Conservation (phyloP, 1,140 invertebrate species). For the Cyrtorhinus lividipennis region DNA sequence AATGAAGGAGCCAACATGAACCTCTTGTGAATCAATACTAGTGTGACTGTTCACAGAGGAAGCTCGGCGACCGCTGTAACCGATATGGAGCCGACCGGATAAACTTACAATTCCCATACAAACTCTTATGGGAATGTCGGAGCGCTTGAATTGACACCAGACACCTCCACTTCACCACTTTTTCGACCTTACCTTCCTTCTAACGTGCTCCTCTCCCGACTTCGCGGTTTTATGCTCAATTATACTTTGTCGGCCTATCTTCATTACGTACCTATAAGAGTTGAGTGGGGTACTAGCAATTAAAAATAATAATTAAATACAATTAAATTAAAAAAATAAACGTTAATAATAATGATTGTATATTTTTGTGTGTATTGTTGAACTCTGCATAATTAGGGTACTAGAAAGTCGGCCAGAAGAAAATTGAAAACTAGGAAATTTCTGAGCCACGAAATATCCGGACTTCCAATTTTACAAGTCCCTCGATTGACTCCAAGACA, state of each 20-base stretch:
- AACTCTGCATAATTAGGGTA: no score
- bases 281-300: no score
- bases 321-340: no score
- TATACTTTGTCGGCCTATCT: not conserved
- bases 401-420: no score
- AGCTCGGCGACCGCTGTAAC: not conserved
- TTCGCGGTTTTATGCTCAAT: constrained; percentile 9
- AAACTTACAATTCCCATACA: constrained; percentile 8
- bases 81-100: not conserved
- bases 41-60: constrained; percentile 8
- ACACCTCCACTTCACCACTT: not conserved
- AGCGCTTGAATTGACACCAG: not conserved
- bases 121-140: not conserved
- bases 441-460: no score
- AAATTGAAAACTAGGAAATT: no score
- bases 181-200: not conserved
- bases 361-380: no score
- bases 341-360: no score
- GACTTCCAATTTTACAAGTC: no score
- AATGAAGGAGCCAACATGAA: not conserved
- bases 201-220: not conserved
- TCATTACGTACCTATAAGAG: no score
- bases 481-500: no score
- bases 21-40: constrained; percentile 2
- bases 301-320: no score